Conservation (phyloP, 1,140 invertebrate species). For the Cyrtorhinus lividipennis region DNA sequence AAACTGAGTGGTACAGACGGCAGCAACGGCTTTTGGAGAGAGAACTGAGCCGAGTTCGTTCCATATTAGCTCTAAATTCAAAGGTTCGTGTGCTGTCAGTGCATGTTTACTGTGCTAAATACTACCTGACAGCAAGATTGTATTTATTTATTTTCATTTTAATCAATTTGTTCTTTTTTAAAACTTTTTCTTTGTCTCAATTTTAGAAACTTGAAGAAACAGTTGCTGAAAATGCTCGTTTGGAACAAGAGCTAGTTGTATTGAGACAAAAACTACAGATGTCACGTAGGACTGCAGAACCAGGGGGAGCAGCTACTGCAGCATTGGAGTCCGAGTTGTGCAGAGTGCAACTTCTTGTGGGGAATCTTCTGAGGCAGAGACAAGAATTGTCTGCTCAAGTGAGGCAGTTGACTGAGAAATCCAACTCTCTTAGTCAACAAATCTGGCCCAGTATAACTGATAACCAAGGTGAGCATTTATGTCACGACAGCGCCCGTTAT, state of each 20-base stretch:
- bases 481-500: too few relatives aligned
- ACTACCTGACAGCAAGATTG: too few relatives aligned
- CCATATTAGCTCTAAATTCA: constrained; percentile 74
- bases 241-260: constrained; percentile 74
- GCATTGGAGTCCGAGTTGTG: constrained; percentile 64
- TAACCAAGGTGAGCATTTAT: constrained; percentile 26
- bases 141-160: not conserved
- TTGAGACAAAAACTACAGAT: constrained; percentile 50
- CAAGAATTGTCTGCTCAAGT: constrained; percentile 65
- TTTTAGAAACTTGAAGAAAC: constrained; percentile 75
- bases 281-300: constrained; percentile 18
- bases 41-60: constrained; percentile 65
- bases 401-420: constrained; percentile 60
- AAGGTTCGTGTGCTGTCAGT: constrained; percentile 37
- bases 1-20: constrained; percentile 50
- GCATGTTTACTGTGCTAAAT: not conserved
- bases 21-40: constrained; percentile 61
- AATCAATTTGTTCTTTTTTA: constrained; percentile 16
- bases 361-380: constrained; percentile 65
- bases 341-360: constrained; percentile 66
- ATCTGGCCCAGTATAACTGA: constrained; percentile 35
- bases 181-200: constrained; percentile 15
- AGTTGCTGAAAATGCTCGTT: constrained; percentile 68
- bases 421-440: constrained; percentile 39
- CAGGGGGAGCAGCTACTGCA: constrained; percentile 36